A percentile compares a stretch with the other conserved stretches of the same genome.
These are phyloP conservation scores for Hylyphantes graminicola DNA, from an alignment of 1,140 invertebrate species.

Conservation along the genomic window DNA sequence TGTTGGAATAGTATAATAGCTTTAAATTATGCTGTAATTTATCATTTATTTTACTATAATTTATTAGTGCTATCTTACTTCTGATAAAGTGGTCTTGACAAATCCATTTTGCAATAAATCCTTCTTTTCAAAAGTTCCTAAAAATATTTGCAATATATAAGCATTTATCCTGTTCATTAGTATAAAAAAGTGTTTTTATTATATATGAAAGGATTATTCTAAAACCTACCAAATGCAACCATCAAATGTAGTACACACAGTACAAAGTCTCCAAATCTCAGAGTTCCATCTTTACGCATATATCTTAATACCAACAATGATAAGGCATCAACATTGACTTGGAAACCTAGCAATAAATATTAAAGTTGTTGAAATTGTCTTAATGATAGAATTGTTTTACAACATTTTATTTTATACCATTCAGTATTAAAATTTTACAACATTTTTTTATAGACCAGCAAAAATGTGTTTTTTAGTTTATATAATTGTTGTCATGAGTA, in stretches of 20 bases:
- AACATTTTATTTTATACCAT: not conserved
- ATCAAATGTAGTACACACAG: constrained; percentile 88
- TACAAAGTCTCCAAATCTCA: constrained; percentile 93
- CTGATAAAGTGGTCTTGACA: constrained; percentile 81
- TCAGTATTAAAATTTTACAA: not conserved
- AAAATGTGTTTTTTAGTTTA: not conserved
- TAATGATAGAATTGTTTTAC: not conserved
- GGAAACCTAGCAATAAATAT: constrained; percentile 75
- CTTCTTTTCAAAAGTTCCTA: constrained; percentile 83
- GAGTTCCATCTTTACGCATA: constrained; percentile 91
- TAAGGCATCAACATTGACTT: constrained; percentile 82
- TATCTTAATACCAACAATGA: constrained; percentile 85
- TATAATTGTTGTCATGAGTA: not conserved
- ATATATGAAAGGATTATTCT: not conserved
- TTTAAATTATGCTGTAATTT: too few species aligned
- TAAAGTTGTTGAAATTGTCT: not conserved
- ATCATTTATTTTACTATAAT: too few species aligned
- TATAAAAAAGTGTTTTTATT: not conserved
- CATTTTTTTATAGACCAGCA: too few species aligned
- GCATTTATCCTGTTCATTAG: not conserved
- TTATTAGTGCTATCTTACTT: constrained; percentile 72
- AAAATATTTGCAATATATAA: constrained; percentile 6
- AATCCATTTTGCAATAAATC: constrained; percentile 84
- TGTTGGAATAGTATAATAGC: too few species aligned
- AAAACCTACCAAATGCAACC: constrained; percentile 83